Evolutionary conservation across 2,888 invertebrate genomes (phyloP).

Genomic region (Eugnorisma glareosa): DNA sequence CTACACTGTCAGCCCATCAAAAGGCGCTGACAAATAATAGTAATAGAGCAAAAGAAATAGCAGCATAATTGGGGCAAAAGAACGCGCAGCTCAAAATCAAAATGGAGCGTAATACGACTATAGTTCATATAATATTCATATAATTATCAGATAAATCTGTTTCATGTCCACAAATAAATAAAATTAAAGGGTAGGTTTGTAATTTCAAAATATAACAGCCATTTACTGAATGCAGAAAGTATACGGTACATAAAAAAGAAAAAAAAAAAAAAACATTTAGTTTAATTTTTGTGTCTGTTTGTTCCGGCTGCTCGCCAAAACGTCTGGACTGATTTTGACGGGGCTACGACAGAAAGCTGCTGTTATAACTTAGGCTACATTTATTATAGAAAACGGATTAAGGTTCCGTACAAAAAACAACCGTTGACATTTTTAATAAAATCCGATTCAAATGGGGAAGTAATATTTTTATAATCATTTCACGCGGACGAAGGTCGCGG

Average conservation of each 20-base stretch:
- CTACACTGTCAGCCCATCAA: constrained; percentile 17
- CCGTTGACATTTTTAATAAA: no score
- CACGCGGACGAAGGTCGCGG: no score
- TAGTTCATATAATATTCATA: not conserved
- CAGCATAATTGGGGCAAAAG: not conserved
- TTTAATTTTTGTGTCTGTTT: no score
- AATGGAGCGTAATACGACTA: not conserved
- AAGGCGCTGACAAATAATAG: constrained; percentile 17
- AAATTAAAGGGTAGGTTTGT: no score
- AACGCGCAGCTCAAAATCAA: not conserved
- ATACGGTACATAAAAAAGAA: no score
- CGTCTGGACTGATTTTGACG: no score
- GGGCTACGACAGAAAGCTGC: not conserved
- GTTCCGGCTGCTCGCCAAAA: no score
- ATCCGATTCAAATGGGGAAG: no score
- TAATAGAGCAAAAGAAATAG: constrained; percentile 19
- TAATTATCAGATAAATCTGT: not conserved
- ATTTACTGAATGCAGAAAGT: no score
- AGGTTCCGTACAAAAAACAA: not conserved
- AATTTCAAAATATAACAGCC: no score
- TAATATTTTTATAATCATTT: no score
- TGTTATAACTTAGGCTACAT: not conserved
- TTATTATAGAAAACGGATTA: not conserved
- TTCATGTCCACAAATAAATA: not conserved
- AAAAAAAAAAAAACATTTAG: no score